phyloP scores from a whole-genome alignment of 2,797 vertebrate genomes.

The Halcyon badia region DNA sequence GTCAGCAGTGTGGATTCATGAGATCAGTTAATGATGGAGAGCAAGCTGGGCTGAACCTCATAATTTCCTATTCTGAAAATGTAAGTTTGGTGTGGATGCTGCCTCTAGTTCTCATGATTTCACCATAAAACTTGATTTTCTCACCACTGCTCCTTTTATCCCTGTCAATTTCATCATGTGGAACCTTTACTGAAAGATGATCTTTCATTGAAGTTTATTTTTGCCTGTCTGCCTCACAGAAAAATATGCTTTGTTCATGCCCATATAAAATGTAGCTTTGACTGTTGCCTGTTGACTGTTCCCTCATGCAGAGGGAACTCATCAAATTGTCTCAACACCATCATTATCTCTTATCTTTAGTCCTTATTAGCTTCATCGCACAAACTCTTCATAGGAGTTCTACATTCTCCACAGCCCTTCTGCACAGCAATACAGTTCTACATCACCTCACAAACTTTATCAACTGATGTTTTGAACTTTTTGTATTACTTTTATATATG shows the following conservation, averaged over 20 bases:
- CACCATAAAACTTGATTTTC: not conserved
- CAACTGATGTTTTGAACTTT: accelerated
- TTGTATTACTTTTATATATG: not conserved
- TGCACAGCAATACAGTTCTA: not conserved
- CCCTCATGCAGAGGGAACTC: not conserved
- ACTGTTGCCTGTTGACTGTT: not conserved
- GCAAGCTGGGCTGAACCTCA: not conserved
- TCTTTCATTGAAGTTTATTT: not conserved
- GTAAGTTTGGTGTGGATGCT: not conserved
- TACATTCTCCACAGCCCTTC: not conserved
- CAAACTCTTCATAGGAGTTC: not conserved
- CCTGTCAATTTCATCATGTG: not conserved
- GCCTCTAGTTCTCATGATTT: not conserved
- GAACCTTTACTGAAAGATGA: not conserved
- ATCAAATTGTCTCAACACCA: not conserved
- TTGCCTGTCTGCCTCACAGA: not conserved
- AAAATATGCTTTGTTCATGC: not conserved
- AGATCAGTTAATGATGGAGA: not conserved
- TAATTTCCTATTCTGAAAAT: not conserved
- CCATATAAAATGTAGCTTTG: not conserved
- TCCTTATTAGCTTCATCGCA: not conserved
- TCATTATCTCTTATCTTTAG: not conserved
- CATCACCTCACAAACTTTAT: not conserved
- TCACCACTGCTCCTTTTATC: not conserved
- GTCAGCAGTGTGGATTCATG: not conserved